Percentiles rank a stretch among this genome's conserved stretches.
Evolutionary conservation across 2,113 vertebrate species (phyloP).

Genomic region (Kryptolebias marmoratus): DNA sequence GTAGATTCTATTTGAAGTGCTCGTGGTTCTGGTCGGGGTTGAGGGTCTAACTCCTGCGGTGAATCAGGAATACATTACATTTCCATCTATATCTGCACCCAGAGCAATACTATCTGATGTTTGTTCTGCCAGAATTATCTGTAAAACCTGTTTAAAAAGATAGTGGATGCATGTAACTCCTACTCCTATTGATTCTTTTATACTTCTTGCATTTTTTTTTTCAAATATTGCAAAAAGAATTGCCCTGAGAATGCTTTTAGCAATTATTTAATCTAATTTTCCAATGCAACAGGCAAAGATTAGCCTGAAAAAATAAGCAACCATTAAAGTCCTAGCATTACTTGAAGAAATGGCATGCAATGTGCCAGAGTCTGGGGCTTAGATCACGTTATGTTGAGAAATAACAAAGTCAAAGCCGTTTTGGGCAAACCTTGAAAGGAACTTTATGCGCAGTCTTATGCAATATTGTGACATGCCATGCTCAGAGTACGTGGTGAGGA

Average conservation of each 20-base stretch:
- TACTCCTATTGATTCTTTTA: not conserved
- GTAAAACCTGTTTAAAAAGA: constrained; percentile 1
- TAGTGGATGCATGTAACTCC: not conserved
- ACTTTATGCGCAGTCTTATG: too few relatives aligned
- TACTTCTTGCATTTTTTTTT: not conserved
- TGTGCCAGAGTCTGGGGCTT: too few relatives aligned
- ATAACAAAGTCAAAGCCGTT: too few relatives aligned
- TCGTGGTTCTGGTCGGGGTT: constrained; percentile 29
- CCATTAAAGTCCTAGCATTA: too few relatives aligned
- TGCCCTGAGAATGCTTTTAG: not conserved
- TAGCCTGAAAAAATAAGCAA: not conserved
- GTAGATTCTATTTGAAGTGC: constrained; percentile 51
- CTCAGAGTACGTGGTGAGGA: too few relatives aligned
- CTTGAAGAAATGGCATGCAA: too few relatives aligned
- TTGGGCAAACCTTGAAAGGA: too few relatives aligned
- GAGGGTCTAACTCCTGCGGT: constrained; percentile 30
- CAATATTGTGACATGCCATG: too few relatives aligned
- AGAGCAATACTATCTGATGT: constrained; percentile 4
- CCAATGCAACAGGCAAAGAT: not conserved
- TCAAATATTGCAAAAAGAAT: too few relatives aligned
- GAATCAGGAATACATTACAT: constrained; percentile 28
- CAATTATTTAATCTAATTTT: not conserved
- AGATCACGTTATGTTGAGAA: too few relatives aligned
- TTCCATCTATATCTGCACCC: constrained; percentile 15
- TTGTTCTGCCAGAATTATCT: constrained; percentile 6